phyloP scores from a whole-genome alignment of 2,888 invertebrate genomes.

The Smittia sp. region DNA sequence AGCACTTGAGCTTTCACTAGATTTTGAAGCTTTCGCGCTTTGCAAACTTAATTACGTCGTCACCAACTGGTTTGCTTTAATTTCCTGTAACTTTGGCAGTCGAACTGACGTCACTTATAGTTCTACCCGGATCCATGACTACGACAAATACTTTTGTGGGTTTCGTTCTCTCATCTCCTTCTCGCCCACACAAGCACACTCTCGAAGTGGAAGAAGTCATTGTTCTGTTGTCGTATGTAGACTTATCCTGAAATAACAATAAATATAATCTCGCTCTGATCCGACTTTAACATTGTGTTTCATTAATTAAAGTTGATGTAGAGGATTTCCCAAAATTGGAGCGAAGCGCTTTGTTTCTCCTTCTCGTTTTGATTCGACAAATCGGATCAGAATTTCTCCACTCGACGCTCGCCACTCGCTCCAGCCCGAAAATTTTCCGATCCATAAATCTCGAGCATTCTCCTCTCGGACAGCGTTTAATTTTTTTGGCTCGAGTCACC shows the following conservation, averaged over 20 bases:
- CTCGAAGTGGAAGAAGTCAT: neutral
- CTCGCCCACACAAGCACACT: neutral
- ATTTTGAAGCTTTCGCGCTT: no score
- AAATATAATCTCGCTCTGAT: conserved; percentile 20
- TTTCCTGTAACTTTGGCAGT: no score
- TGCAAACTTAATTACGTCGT: no score
- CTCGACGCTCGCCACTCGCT: neutral
- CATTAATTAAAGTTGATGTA: conserved; percentile 23
- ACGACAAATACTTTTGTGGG: neutral
- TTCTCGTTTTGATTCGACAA: neutral
- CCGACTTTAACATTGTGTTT: conserved; percentile 18
- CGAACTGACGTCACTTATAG: neutral
- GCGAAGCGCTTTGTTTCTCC: neutral
- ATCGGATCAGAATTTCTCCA: neutral
- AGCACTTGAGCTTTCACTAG: no score
- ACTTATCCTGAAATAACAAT: conserved; percentile 4
- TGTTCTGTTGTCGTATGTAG: neutral
- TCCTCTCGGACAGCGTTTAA: neutral
- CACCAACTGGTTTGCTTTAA: no score
- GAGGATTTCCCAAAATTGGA: neutral
- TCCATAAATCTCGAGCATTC: conserved; percentile 27
- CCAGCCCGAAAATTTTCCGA: neutral
- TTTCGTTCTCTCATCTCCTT: neutral
- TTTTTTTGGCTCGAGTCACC: neutral
- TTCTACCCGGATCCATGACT: no score